Percentiles rank a stretch among this genome's conserved stretches.
These are phyloP conservation scores for Channallabes apus DNA, from an alignment of 2,797 vertebrate genomes.

Conservation along the genomic window DNA sequence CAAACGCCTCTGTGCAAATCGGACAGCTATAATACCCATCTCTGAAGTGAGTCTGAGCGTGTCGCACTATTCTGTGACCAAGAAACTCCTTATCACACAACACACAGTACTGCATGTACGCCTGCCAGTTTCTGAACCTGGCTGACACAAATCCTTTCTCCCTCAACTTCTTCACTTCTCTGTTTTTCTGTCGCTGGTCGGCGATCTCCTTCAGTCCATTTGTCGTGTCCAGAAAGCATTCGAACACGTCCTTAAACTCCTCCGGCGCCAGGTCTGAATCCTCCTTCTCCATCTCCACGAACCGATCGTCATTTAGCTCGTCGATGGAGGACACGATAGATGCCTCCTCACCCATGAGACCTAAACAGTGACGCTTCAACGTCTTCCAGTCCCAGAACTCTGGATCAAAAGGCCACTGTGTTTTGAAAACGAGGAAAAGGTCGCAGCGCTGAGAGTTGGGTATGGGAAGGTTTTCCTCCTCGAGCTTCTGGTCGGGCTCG, in stretches of 20 bases:
- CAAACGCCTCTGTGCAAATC: constrained; percentile 92
- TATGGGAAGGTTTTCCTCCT: constrained; percentile 92
- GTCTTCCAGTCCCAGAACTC: constrained; percentile 99
- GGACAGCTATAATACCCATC: constrained; percentile 90
- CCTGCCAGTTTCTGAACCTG: constrained; percentile 95
- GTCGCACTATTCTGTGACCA: constrained; percentile 93
- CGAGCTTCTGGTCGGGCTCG: constrained; percentile 95
- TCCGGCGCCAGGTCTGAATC: constrained; percentile 69
- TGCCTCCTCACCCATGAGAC: constrained; percentile 95
- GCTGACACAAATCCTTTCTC: constrained; percentile 93
- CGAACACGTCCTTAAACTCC: constrained; percentile 76
- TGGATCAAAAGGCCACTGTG: constrained; percentile 97
- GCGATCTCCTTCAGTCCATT: constrained; percentile 77
- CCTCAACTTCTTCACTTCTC: constrained; percentile 88
- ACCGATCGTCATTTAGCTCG: constrained; percentile 87
- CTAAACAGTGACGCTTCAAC: constrained; percentile 91
- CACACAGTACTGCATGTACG: constrained; percentile 98
- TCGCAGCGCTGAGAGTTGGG: constrained; percentile 95
- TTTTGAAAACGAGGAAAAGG: constrained; percentile 94
- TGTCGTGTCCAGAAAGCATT: constrained; percentile 76
- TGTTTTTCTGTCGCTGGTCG: constrained; percentile 87
- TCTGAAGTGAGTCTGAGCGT: constrained; percentile 92
- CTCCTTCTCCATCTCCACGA: constrained; percentile 81
- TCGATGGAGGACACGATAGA: constrained; percentile 98
- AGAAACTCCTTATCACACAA: constrained; percentile 97